These are phyloP conservation scores for Macrochelys suwanniensis DNA, from an alignment of 2,797 vertebrate genomes.

Conservation along the genomic window DNA sequence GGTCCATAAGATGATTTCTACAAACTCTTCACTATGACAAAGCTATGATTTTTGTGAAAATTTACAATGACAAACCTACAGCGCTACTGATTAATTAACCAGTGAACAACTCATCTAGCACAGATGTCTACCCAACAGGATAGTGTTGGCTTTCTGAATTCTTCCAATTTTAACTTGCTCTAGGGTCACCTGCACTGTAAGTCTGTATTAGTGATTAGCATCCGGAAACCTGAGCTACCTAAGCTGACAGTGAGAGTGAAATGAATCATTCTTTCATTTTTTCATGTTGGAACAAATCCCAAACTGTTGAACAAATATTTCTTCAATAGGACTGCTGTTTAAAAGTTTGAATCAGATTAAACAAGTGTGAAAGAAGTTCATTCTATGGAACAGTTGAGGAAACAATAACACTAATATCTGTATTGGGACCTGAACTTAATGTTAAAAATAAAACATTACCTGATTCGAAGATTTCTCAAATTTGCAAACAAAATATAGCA, in stretches of 20 bases:
- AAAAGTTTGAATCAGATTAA: background rate
- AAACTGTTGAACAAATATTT: background rate
- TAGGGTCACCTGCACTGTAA: background rate
- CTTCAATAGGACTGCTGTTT: background rate
- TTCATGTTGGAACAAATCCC: background rate
- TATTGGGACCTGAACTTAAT: background rate
- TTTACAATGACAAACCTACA: background rate
- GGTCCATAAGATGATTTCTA: background rate
- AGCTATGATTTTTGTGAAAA: background rate
- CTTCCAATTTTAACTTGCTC: background rate
- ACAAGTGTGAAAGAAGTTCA: background rate
- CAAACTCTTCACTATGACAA: background rate
- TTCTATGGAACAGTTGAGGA: background rate
- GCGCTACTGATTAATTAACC: background rate
- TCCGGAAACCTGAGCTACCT: background rate
- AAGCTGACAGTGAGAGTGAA: background rate
- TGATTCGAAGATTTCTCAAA: background rate
- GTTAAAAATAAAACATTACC: background rate
- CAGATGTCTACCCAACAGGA: background rate
- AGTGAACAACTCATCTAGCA: background rate
- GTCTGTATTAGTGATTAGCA: background rate
- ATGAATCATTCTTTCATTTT: conserved; percentile 9
- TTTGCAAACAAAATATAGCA: background rate
- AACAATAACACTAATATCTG: background rate
- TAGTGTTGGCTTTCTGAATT: background rate